Evolutionary conservation across 2,797 vertebrate species (phyloP).

Genomic region (Neosilurus hyrtlii): DNA sequence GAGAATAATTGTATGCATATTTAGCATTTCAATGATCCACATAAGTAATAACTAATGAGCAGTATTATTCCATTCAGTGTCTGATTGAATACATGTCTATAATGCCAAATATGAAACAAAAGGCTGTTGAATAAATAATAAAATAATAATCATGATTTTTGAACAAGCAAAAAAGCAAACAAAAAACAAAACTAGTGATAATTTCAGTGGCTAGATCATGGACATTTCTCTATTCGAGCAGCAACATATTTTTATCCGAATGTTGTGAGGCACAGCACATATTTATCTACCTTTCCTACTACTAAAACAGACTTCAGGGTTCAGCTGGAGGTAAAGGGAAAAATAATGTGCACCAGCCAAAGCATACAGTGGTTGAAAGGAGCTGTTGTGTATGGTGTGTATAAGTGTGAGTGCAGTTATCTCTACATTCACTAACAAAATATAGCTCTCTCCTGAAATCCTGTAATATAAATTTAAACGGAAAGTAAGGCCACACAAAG

Average conservation of each 20-base stretch:
- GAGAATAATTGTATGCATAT: background rate
- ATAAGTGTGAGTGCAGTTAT: background rate
- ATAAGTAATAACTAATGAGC: background rate
- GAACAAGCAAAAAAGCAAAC: background rate
- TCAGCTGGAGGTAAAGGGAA: constrained; percentile 8
- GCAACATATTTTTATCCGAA: background rate
- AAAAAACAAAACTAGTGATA: background rate
- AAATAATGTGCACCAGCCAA: constrained; percentile 1
- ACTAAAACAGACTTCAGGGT: constrained; percentile 15
- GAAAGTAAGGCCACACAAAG: background rate
- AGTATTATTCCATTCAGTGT: background rate
- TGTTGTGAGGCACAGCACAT: background rate
- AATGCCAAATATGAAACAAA: background rate
- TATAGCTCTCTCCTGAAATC: background rate
- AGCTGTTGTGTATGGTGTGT: background rate
- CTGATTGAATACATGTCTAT: background rate
- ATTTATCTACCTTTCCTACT: background rate
- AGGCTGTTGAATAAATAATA: background rate
- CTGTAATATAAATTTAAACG: background rate
- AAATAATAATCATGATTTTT: background rate
- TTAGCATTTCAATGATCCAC: constrained; percentile 4
- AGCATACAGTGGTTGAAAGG: constrained; percentile 6
- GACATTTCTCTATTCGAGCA: background rate
- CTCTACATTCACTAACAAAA: background rate
- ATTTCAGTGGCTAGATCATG: background rate